Conservation (phyloP, 2,113 vertebrate genomes). For the Suricata suricatta region DNA sequence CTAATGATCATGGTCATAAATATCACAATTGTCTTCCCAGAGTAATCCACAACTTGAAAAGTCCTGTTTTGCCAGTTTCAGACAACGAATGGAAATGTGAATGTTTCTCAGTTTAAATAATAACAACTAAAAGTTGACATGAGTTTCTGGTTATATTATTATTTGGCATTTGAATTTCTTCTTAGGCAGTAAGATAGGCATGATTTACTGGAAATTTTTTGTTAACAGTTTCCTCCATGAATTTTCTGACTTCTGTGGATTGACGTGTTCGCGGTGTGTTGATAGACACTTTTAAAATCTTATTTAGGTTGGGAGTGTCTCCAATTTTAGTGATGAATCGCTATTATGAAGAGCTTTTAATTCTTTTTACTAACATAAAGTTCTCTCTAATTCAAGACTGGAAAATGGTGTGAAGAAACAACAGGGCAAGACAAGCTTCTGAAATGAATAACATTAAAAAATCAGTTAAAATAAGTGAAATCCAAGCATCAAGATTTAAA, state of each 20-base stretch:
- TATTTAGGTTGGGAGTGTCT: neutral
- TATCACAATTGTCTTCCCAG: neutral
- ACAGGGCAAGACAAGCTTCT: neutral
- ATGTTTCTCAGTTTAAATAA: neutral
- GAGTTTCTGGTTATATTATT: neutral
- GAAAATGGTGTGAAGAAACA: neutral
- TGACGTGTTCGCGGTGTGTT: neutral
- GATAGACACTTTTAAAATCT: neutral
- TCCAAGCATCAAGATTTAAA: neutral
- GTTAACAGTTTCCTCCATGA: neutral
- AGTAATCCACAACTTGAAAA: neutral
- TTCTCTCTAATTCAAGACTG: neutral
- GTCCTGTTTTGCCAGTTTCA: neutral
- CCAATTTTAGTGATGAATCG: neutral
- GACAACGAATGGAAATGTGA: neutral
- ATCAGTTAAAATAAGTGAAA: neutral
- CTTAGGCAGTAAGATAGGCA: neutral
- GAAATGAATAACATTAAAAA: neutral
- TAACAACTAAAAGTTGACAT: neutral
- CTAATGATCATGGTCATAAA: neutral
- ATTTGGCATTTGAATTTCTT: slow-evolving; percentile 6
- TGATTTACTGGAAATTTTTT: neutral
- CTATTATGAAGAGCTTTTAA: neutral
- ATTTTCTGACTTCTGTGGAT: neutral
- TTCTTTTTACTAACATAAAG: slow-evolving; percentile 1